Evolutionary conservation across 2,797 vertebrate genomes (phyloP).

Genomic region (Schizothorax lantsangensis): DNA sequence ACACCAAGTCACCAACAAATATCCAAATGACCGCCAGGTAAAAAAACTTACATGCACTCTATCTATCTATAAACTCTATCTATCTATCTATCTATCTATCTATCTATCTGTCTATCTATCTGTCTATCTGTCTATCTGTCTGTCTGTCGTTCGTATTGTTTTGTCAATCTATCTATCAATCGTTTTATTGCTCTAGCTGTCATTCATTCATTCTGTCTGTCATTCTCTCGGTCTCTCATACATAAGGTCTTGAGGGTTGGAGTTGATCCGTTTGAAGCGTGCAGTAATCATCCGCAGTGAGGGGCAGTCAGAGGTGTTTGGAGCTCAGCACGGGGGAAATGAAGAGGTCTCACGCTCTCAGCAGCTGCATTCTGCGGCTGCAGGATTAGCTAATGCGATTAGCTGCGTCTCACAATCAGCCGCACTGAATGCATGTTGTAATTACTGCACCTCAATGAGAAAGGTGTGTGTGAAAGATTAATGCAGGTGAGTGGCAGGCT

Average conservation of each 20-base stretch:
- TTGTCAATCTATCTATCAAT: not conserved
- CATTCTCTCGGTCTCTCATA: not conserved
- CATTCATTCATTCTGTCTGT: not conserved
- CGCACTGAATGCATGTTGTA: conserved; percentile 69
- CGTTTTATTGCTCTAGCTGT: not conserved
- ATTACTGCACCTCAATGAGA: conserved; percentile 71
- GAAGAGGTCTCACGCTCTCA: conserved; percentile 37
- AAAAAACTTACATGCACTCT: not conserved
- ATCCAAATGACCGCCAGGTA: not conserved
- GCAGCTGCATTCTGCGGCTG: conserved; percentile 60
- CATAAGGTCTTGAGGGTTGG: not conserved
- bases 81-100: too few species aligned
- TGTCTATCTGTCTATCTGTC: too few species aligned
- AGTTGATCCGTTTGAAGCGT: not conserved
- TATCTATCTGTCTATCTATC: not conserved
- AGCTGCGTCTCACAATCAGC: conserved; percentile 66
- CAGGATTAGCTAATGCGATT: conserved; percentile 79
- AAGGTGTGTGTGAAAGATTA: conserved; percentile 78
- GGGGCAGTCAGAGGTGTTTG: conserved; percentile 19
- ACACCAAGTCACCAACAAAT: too few species aligned
- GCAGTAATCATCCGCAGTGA: conserved; percentile 9
- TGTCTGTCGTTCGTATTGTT: not conserved
- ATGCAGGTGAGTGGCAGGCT: conserved; percentile 69
- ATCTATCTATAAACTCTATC: not conserved
- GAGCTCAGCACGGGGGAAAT: conserved; percentile 29